phyloP scores from a whole-genome alignment of 2,113 vertebrate species.

The Eupsittula cactorum region DNA sequence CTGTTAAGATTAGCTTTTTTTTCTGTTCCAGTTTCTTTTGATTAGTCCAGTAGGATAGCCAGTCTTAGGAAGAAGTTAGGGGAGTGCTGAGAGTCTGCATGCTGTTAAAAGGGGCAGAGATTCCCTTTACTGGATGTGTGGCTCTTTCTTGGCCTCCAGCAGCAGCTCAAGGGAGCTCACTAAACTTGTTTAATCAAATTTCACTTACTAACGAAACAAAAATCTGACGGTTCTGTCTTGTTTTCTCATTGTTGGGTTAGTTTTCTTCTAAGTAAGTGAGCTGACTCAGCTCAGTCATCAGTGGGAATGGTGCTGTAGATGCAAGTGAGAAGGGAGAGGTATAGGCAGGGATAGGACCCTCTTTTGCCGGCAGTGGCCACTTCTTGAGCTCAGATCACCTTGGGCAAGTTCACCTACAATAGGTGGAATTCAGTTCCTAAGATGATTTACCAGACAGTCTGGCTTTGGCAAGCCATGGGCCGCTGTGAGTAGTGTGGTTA shows the following conservation, averaged over 20 bases:
- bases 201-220: background rate
- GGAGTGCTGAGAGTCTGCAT: background rate
- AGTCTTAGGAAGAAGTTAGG: background rate
- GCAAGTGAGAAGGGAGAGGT: background rate
- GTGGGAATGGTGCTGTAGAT: background rate
- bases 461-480: slow-evolving; percentile 12
- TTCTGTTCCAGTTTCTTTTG: too few species aligned
- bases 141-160: background rate
- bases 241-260: background rate
- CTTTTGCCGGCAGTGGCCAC: background rate
- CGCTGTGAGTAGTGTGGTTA: background rate
- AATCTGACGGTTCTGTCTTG: background rate
- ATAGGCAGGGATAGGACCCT: background rate
- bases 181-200: background rate
- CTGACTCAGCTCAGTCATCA: background rate
- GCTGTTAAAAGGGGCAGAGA: background rate
- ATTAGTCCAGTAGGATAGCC: too few species aligned
- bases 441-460: background rate
- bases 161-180: background rate
- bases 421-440: background rate
- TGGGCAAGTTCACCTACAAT: background rate
- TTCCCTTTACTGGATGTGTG: background rate
- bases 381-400: background rate
- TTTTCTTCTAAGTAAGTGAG: background rate
- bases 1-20: too few species aligned